Evolutionary conservation across 2,113 vertebrate species (phyloP).

Genomic region (Cebidichthys violaceus): DNA sequence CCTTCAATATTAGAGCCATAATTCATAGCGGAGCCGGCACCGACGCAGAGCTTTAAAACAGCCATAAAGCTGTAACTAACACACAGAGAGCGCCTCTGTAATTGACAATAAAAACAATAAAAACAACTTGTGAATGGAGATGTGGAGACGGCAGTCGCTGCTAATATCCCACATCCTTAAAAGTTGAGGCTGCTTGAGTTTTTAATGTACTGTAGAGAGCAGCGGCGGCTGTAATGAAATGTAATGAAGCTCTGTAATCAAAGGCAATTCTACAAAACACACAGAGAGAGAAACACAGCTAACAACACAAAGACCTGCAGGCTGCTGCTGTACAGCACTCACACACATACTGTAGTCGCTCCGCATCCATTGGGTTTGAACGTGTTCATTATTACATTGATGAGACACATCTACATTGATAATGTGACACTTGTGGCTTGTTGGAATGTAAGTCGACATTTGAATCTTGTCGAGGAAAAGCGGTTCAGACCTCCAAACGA

Average conservation of each 20-base stretch:
- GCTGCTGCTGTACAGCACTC: background rate
- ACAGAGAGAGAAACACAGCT: constrained; percentile 21
- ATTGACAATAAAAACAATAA: constrained; percentile 79
- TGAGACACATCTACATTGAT: too few relatives aligned
- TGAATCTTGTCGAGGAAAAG: too few relatives aligned
- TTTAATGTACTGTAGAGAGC: constrained; percentile 77
- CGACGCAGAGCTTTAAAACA: constrained; percentile 36
- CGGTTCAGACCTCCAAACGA: too few relatives aligned
- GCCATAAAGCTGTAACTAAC: constrained; percentile 74
- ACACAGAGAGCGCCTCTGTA: constrained; percentile 59
- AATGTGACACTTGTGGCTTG: too few relatives aligned
- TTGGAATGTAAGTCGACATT: too few relatives aligned
- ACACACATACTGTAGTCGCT: too few relatives aligned
- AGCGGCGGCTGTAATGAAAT: constrained; percentile 70
- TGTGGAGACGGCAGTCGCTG: constrained; percentile 58
- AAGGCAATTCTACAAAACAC: constrained; percentile 62
- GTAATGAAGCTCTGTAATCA: constrained; percentile 78
- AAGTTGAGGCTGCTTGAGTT: constrained; percentile 75
- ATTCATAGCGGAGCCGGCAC: constrained; percentile 48
- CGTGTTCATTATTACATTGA: too few relatives aligned
- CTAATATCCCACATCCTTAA: constrained; percentile 71
- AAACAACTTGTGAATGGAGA: constrained; percentile 71
- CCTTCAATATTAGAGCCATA: constrained; percentile 73
- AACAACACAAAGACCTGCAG: constrained; percentile 34
- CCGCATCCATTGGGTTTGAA: too few relatives aligned